Evolutionary conservation across 2,113 vertebrate species (phyloP), one percentile per base, ranked within the genome.

Genomic region (Oxyruncus cristatus): DNA sequence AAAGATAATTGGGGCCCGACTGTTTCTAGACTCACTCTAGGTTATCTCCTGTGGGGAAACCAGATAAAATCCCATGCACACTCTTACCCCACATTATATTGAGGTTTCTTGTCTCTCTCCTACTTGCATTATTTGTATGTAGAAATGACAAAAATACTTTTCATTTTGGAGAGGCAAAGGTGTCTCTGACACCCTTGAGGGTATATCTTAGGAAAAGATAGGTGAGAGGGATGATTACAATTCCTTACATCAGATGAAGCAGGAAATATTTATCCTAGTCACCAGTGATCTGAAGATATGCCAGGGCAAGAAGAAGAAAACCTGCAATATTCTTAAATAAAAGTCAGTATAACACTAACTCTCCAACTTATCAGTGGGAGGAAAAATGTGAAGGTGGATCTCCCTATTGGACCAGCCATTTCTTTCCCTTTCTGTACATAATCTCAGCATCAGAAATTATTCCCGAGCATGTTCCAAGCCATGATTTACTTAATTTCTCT

Each of bases 381-480:
- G 16, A 35, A 72, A 32, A 68, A 63, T 1, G 9, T 61, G 50
- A 89, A 61, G 1, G 8, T 50, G 20, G 42, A 67, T 84, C 17
- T 75, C 42, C 28, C 82, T 80, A 14, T 49, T 0, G 8, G 80
- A 88, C 70, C 85, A 94, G 90, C 92, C 92, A 90, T 59, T 96
- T 90, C 42, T 81, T 88, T 91, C 93, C 52, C 65, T 93, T 91
- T 86, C 84, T 49, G 65, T 77, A 92, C 35, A 79, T 53, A 28
- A 28, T 68, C 47, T 70, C 47, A 67, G 41, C 28, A 88, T 53
- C 65, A 92, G 72, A 84, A 83, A 65, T 33, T 1, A 89, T 85
- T 93, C 63, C 85, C 52, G 89, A 74, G 70, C 21, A 73, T 42
- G 82, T 89, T 86, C 84, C 91, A 85, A 65, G 79, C 61, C 19